phyloP scores from a whole-genome alignment of 2,113 vertebrate species.

The Callospermophilus lateralis region DNA sequence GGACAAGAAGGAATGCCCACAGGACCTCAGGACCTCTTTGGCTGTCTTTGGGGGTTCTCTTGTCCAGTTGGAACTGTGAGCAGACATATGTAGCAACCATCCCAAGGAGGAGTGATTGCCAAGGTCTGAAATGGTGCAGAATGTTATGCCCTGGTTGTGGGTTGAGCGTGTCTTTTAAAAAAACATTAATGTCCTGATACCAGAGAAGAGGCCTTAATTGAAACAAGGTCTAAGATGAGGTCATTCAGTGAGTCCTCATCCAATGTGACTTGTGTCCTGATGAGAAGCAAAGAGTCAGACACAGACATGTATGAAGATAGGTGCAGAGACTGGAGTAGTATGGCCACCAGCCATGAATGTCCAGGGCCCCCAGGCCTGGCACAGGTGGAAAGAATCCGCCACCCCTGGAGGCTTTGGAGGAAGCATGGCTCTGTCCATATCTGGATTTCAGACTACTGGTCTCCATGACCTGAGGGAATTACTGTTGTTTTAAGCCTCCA shows the following conservation, averaged over 20 bases:
- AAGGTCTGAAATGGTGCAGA: rapidly evolving
- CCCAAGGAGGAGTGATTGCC: background rate
- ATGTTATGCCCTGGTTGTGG: rapidly evolving
- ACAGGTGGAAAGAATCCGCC: background rate
- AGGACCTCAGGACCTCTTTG: rapidly evolving
- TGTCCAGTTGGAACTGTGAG: no score
- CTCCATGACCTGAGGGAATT: rapidly evolving
- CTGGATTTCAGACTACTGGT: background rate
- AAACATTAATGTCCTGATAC: background rate
- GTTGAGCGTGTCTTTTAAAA: background rate
- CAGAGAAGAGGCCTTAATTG: background rate
- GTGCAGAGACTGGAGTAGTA: background rate
- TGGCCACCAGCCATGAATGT: rapidly evolving
- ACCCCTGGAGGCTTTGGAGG: rapidly evolving
- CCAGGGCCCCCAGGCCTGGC: background rate
- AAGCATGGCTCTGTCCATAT: background rate
- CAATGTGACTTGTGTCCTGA: background rate
- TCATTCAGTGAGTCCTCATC: background rate
- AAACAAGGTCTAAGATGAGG: background rate
- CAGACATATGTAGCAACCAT: rapidly evolving
- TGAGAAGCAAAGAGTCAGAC: background rate
- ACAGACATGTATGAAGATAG: background rate
- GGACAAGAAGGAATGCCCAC: rapidly evolving
- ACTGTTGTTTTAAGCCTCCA: rapidly evolving
- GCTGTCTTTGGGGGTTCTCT: background rate